Percentiles rank a stretch among this genome's conserved stretches.
Evolutionary conservation across 2,797 vertebrate species (phyloP).

Genomic region (Gymnodraco acuticeps): DNA sequence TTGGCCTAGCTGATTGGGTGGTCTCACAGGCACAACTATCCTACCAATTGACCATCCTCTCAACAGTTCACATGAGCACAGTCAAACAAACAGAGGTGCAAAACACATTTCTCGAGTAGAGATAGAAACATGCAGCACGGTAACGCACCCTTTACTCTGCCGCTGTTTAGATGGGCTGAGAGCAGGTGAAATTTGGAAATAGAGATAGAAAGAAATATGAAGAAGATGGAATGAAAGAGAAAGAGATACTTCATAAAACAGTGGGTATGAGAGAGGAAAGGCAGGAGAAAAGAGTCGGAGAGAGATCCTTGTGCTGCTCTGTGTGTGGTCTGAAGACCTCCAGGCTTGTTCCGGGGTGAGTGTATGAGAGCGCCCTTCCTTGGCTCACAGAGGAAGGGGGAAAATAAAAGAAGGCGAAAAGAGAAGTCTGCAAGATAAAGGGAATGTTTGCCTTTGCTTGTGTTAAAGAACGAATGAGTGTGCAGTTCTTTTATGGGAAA

Average conservation of each 20-base stretch:
- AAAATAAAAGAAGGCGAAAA: constrained; percentile 63
- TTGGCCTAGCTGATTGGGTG: constrained; percentile 75
- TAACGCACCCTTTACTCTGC: constrained; percentile 26
- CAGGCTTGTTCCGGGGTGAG: constrained; percentile 82
- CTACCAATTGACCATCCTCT: constrained; percentile 72
- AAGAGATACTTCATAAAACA: constrained; percentile 32
- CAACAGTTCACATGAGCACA: constrained; percentile 77
- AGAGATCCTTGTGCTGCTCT: constrained; percentile 60
- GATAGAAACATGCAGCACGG: constrained; percentile 41
- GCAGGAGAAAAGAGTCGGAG: constrained; percentile 34
- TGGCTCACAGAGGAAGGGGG: constrained; percentile 63
- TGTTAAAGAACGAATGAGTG: constrained; percentile 66
- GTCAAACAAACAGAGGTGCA: constrained; percentile 77
- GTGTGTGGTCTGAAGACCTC: constrained; percentile 88
- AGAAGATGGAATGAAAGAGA: constrained; percentile 22
- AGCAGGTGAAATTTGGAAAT: constrained; percentile 34
- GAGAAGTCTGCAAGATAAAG: constrained; percentile 77
- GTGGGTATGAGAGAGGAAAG: constrained; percentile 23
- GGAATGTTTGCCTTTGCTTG: constrained; percentile 82
- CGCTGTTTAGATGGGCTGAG: constrained; percentile 21
- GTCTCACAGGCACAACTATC: constrained; percentile 81
- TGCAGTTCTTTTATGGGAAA: constrained; percentile 78
- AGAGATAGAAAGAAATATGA: constrained; percentile 15
- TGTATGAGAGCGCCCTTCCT: constrained; percentile 73
- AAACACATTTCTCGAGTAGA: constrained; percentile 16